Percentiles rank a stretch among this genome's conserved stretches.
Evolutionary conservation across 2,888 invertebrate species (phyloP).

Genomic region (Pristionchus exspectatus): DNA sequence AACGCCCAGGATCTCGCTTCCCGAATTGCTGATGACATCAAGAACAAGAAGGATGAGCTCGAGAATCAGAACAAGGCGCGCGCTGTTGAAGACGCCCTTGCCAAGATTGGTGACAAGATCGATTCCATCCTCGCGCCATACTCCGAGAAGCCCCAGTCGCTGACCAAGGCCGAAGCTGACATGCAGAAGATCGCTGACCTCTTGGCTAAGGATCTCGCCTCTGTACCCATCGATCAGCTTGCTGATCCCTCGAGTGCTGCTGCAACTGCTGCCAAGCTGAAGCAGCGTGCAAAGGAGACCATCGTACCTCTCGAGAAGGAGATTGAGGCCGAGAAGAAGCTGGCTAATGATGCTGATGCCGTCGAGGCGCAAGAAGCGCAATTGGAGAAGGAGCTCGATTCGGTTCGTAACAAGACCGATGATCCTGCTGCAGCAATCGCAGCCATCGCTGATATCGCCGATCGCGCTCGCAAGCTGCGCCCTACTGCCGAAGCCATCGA

Average conservation of each 20-base stretch:
- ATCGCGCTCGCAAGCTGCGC: constrained; percentile 45
- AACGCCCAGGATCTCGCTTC: constrained; percentile 56
- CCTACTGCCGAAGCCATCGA: constrained; percentile 22
- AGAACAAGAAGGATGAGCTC: constrained; percentile 56
- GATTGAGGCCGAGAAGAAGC: constrained; percentile 60
- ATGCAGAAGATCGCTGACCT: constrained; percentile 36
- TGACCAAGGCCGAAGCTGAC: constrained; percentile 40
- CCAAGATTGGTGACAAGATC: constrained; percentile 52
- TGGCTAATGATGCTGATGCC: constrained; percentile 60
- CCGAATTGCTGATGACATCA: constrained; percentile 57
- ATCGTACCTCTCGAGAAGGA: constrained; percentile 52
- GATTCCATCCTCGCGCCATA: constrained; percentile 64
- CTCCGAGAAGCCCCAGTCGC: constrained; percentile 56
- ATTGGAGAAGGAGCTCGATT: constrained; percentile 61
- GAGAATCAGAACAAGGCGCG: constrained; percentile 46
- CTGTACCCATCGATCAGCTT: constrained; percentile 47
- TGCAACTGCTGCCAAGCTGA: constrained; percentile 57
- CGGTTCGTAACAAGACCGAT: constrained; percentile 1
- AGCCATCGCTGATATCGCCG: constrained; percentile 36
- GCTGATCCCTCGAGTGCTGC: constrained; percentile 25
- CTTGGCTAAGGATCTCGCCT: constrained; percentile 41
- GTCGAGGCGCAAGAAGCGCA: constrained; percentile 58
- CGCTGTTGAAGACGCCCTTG: constrained; percentile 36
- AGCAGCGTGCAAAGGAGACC: constrained; percentile 56
- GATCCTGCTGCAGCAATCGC: constrained; percentile 17